phyloP scores from a whole-genome alignment of 2,797 vertebrate genomes.

The Oreochromis mossambicus region DNA sequence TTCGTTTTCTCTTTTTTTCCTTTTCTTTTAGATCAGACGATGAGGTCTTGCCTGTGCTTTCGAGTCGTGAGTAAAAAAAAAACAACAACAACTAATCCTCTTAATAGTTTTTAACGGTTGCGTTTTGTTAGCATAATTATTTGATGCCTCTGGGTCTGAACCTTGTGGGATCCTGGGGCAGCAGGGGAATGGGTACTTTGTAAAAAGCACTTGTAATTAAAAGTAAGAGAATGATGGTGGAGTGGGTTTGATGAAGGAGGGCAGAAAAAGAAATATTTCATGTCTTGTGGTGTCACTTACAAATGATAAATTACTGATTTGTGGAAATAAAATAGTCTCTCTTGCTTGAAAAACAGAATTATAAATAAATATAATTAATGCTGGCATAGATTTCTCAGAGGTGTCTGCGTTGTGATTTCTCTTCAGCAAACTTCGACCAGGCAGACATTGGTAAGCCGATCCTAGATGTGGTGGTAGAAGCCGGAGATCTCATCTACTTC shows the following conservation, averaged over 20 bases:
- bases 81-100: neutral
- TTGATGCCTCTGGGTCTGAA: neutral
- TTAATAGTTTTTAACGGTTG: neutral
- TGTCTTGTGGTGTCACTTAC: neutral
- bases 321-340: neutral
- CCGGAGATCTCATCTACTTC: constrained; percentile 93
- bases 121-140: neutral
- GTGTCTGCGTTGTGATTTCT: neutral
- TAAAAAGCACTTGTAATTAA: neutral
- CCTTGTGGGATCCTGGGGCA: neutral
- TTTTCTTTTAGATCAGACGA: constrained; percentile 65
- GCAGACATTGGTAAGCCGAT: constrained; percentile 83
- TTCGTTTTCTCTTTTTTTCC: neutral
- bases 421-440: constrained; percentile 83
- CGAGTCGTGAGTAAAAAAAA: constrained; percentile 76
- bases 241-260: neutral
- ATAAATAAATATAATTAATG: neutral
- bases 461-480: constrained; percentile 88
- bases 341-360: neutral
- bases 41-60: constrained; percentile 74
- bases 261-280: neutral
- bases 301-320: neutral
- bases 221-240: neutral
- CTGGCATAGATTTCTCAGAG: neutral
- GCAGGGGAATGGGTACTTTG: neutral